Evolutionary conservation across 2,113 vertebrate genomes (phyloP).

Genomic region (Catagonus wagneri): DNA sequence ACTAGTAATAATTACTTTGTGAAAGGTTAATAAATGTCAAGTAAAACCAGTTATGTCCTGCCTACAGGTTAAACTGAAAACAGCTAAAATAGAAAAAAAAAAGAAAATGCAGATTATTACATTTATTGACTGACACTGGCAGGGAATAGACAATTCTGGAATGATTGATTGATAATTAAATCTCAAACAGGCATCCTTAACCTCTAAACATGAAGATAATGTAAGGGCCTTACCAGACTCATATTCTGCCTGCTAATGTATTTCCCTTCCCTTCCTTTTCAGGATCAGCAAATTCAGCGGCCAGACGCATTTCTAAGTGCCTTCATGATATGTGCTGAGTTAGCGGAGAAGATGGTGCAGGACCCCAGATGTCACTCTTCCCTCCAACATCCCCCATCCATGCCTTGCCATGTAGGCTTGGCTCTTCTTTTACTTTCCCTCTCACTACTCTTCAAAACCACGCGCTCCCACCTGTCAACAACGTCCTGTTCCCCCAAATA

Average conservation of each 20-base stretch:
- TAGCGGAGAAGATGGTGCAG: background rate
- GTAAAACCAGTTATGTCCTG: slow-evolving; percentile 49
- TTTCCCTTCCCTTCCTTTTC: background rate
- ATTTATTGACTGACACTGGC: slow-evolving; percentile 57
- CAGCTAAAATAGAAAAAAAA: slow-evolving; percentile 40
- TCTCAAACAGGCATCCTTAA: slow-evolving; percentile 46
- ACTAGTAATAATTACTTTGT: slow-evolving; percentile 58
- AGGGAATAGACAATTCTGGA: slow-evolving; percentile 43
- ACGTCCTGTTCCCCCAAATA: background rate
- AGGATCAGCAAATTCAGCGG: background rate
- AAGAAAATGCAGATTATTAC: slow-evolving; percentile 31
- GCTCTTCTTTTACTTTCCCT: background rate
- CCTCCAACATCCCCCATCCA: background rate
- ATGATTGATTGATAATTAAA: slow-evolving; percentile 71
- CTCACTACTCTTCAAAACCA: background rate
- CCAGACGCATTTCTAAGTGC: background rate
- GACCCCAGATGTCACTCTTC: background rate
- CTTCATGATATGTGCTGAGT: background rate
- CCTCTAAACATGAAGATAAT: slow-evolving; percentile 52
- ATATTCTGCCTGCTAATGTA: background rate
- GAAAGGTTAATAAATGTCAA: slow-evolving; percentile 70
- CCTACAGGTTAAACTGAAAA: slow-evolving; percentile 64
- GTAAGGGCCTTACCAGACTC: background rate
- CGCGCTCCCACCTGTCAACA: background rate
- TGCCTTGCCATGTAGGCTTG: background rate